Base-by-base conservation (phyloP, 92 coral and sea anemone species). In the Montipora capitata region DNA sequence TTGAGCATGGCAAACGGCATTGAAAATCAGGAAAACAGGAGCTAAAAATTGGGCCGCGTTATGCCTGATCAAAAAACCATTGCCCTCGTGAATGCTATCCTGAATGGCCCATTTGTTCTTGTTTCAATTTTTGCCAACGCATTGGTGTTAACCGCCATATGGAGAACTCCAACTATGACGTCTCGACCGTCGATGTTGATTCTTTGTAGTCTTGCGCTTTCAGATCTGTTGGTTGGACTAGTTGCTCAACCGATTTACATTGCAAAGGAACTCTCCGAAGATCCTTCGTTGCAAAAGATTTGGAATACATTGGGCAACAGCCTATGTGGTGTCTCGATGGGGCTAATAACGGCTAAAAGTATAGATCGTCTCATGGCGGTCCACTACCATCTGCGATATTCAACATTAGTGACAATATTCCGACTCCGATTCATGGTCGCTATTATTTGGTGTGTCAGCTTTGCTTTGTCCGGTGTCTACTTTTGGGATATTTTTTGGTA, bases 151-250 rank as follows among this genome's bases (percentile, higher is more conserved):
- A 48, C 14, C 1, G 77, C 85, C 5, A 27, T 81, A 11, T 7
- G 8, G 9, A 81, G 66, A 40, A 52, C 67, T 69, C 41, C 85
- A 9, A 40, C 85, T 40, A 68, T 81, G 39, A 39, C 43, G 40
- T 40, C 84, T 17, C 45, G 11, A 1, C 49, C 43, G 3, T 6
- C 85, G 1, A 35, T 52, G 41, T n/a, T 40, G 7, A 52, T 81
- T 45, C 67, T 81, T 0, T 49, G 77, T 17, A 69, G 85, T 81
- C 76, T 81, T 0, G 68, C 85, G 15, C 76, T 81, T 10, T 81
- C 85, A 3, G 85, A 81, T 43, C 76, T 68, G 2, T 40, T 81
- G 2, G 85, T 81, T 38, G 85, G 85, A 4, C 15, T 81, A 7
- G 11, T 68, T 2, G 66, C 40, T 15, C 85, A 81, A 40, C 85